A percentile compares a stretch with the other conserved stretches of the same genome.
These are phyloP conservation scores for Leptosomus discolor DNA, from an alignment of 2,113 vertebrate species.

Conservation along the genomic window DNA sequence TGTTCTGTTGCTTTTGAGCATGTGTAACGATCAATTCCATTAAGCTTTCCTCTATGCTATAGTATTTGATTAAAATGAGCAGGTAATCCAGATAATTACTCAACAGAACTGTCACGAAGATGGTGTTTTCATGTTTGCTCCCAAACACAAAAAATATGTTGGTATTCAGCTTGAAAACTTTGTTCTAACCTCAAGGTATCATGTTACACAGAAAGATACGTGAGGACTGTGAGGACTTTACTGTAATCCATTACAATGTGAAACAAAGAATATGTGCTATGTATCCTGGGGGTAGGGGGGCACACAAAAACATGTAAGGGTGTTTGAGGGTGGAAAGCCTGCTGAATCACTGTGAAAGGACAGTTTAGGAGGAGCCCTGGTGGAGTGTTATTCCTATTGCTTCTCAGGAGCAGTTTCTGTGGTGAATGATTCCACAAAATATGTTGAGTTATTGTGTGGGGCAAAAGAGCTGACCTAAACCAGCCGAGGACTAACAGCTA, in stretches of 20 bases:
- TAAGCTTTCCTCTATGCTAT: background rate
- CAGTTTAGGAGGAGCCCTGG: background rate
- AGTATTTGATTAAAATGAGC: background rate
- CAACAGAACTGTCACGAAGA: background rate
- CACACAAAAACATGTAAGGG: background rate
- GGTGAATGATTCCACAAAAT: background rate
- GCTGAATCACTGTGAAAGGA: background rate
- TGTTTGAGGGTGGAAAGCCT: background rate
- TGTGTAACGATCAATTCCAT: background rate
- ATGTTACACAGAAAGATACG: background rate
- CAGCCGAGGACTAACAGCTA: background rate
- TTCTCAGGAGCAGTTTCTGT: background rate
- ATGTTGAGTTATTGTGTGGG: background rate
- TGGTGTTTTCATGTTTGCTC: background rate
- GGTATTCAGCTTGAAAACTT: background rate
- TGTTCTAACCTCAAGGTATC: background rate
- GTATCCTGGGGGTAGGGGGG: too few species aligned
- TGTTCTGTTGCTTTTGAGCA: background rate
- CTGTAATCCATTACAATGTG: background rate
- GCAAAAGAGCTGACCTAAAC: background rate
- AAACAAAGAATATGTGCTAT: background rate
- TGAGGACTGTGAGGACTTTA: background rate
- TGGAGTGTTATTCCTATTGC: background rate
- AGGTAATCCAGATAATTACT: background rate
- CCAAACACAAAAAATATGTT: background rate